Evolutionary conservation across 2,113 vertebrate genomes (phyloP), one percentile per base, ranked within the genome.

Genomic region (Gobio gobio): DNA sequence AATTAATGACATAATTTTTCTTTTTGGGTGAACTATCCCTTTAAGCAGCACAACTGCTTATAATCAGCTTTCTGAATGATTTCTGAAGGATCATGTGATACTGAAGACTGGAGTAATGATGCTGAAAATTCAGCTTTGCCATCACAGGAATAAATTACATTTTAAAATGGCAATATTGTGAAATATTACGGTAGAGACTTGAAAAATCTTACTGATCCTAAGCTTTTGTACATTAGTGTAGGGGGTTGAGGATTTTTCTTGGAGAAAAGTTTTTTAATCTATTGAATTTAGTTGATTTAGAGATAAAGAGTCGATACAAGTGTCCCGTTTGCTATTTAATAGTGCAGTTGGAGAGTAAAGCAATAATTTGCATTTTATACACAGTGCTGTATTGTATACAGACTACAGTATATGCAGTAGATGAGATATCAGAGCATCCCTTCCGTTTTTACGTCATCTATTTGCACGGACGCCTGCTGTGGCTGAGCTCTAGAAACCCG

Each of bases 291-390:
- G 79, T 20, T 66, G 54, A 63, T 1, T 64, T 86, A 43, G 40
- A n/a, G 79, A 64, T 66, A 14, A 47, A 78, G 12, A 68, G 47
- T 26, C 22, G 7, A 22, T 63, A 24, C 5, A 85, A 33, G 56
- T 70, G 68, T 83, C 33, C 40, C 18, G 13, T 72, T 58, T 22
- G 5, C 3, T 56, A 59, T 36, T 10, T 49, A 49, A 54, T 47
- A 33, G 64, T 14, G 40, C 63, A 20, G n/a, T 68, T 56, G 59
- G 59, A 85, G 82, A 88, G 77, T 59, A 80, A 89, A 88, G 85
- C 83, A 89, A 86, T 89, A 87, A 83, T 12, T 83, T 83, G 82
- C 18, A 29, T 86, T 64, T 80, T 61, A 83, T 84, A 66, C 43
- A 24, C 59, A 73, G 83, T 87, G 85, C 82, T 86, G 81, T 84